Evolutionary conservation across 2,888 invertebrate genomes (phyloP).

Genomic region (Tipula confusa): DNA sequence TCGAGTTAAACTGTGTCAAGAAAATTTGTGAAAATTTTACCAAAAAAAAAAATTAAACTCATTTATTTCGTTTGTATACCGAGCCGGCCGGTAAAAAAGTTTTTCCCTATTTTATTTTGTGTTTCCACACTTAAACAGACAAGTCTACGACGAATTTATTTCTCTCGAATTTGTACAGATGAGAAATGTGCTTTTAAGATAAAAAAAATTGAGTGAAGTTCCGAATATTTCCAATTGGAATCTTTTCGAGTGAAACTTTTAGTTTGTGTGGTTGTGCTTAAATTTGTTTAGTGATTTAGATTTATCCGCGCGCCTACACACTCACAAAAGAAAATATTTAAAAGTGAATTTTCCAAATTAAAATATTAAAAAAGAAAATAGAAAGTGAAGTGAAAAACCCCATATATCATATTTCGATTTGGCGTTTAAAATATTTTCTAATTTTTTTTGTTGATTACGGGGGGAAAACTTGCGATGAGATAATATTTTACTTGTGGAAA

Average conservation of each 20-base stretch:
- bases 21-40: not conserved
- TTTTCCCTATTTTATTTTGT: not conserved
- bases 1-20: not conserved
- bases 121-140: not conserved
- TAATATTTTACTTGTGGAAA: not conserved
- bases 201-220: not conserved
- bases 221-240: not conserved
- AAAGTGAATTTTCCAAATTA: not conserved
- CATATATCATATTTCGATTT: not conserved
- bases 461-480: not conserved
- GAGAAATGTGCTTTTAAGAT: not conserved
- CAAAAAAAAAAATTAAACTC: not conserved
- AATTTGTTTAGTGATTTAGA: not conserved
- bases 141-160: not conserved
- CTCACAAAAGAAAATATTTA: not conserved
- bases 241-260: not conserved
- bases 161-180: not conserved
- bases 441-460: not conserved
- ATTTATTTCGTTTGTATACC: not conserved
- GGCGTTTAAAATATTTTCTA: not conserved
- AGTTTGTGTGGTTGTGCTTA: not conserved
- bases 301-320: not conserved
- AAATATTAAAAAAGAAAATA: not conserved
- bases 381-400: constrained; percentile 4
- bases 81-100: not conserved